phyloP scores from a whole-genome alignment of 53 echinoderm and acorn worm species.

The Echinarachnius parma region DNA sequence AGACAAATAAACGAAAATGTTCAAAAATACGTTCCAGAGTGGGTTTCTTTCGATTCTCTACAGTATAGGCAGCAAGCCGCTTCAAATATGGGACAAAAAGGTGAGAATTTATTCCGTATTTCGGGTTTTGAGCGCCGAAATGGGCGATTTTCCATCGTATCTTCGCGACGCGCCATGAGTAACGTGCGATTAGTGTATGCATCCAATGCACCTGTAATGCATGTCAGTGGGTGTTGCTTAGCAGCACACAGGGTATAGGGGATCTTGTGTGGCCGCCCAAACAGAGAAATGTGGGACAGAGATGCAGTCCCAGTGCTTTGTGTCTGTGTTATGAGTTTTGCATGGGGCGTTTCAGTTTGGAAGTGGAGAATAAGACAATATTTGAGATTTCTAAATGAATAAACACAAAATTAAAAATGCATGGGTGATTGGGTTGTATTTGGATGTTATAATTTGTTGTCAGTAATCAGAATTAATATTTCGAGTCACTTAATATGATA shows the following conservation, averaged over 20 bases:
- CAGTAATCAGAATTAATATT: too few species aligned
- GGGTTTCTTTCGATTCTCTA: constrained; percentile 94
- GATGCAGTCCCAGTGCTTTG: constrained; percentile 8
- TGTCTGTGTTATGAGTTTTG: not conserved
- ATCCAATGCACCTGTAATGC: not conserved
- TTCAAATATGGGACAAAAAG: constrained; percentile 87
- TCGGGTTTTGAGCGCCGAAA: not conserved
- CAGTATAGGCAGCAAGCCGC: constrained; percentile 91
- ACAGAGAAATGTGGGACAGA: constrained; percentile 1
- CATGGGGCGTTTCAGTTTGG: not conserved
- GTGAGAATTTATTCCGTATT: constrained; percentile 48
- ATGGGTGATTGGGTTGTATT: too few species aligned
- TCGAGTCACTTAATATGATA: too few species aligned
- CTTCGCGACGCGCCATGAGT: too few species aligned
- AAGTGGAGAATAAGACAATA: too few species aligned
- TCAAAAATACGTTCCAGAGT: constrained; percentile 96
- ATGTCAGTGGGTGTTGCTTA: constrained; percentile 32
- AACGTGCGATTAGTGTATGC: too few species aligned
- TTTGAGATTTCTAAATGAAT: too few species aligned
- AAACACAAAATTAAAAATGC: too few species aligned
- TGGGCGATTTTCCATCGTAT: too few species aligned
- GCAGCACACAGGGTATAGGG: constrained; percentile 30
- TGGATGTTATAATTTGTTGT: too few species aligned
- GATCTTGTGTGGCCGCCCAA: constrained; percentile 39
- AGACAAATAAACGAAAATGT: constrained; percentile 69